A percentile compares a stretch with the other conserved stretches of the same genome.
Conservation (phyloP, 2,888 invertebrate species). For the Adela reaumurella region DNA sequence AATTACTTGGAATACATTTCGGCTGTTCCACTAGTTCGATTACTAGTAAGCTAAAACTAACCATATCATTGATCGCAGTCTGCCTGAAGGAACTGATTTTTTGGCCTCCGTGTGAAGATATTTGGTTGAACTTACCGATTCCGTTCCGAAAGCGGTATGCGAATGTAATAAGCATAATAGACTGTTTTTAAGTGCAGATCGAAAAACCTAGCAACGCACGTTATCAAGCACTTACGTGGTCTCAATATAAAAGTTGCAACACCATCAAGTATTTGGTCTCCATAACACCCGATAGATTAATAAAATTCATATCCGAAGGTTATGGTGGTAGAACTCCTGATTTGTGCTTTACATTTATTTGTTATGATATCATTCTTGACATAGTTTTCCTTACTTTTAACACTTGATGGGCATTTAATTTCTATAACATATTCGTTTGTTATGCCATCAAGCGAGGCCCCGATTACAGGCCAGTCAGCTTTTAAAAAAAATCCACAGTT, state of each 20-base stretch:
- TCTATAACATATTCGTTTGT: background rate
- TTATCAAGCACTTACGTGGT: slow-evolving; percentile 19
- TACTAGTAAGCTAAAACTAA: background rate
- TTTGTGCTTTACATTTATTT: background rate
- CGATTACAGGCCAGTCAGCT: background rate
- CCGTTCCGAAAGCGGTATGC: slow-evolving; percentile 12
- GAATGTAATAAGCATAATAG: slow-evolving; percentile 16
- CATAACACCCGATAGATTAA: background rate
- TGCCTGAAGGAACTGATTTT: background rate
- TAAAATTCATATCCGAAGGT: slow-evolving; percentile 1
- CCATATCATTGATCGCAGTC: background rate
- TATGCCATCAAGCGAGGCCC: background rate
- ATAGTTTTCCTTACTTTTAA: background rate
- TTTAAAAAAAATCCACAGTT: background rate
- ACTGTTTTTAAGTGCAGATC: slow-evolving; percentile 20
- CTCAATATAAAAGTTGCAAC: slow-evolving; percentile 19
- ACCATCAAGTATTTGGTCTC: slow-evolving; percentile 19
- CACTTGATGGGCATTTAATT: background rate
- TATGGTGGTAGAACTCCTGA: slow-evolving; percentile 3
- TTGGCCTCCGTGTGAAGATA: background rate
- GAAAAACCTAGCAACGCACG: slow-evolving; percentile 17
- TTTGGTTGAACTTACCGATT: slow-evolving; percentile 9
- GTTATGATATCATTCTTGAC: background rate
- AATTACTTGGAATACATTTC: background rate
- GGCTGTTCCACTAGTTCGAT: background rate